Percentiles rank a stretch among this genome's conserved stretches.
Conservation (phyloP, 2,888 invertebrate genomes). For the Polydrusus cervinus region DNA sequence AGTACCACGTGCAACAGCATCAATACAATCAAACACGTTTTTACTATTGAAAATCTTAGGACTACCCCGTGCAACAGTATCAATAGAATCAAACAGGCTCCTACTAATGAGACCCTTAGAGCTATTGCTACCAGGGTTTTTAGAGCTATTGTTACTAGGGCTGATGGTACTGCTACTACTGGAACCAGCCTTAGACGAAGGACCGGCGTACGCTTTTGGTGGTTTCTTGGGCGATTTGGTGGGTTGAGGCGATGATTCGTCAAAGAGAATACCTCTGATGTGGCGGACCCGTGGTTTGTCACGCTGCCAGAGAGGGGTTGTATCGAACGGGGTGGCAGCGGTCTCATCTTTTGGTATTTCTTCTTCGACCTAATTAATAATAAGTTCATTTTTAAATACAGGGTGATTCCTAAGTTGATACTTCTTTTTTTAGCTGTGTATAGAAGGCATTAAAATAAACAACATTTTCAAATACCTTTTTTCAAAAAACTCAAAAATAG, state of each 20-base stretch:
- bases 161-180: conserved; percentile 2
- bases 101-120: neutral
- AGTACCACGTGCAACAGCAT: neutral
- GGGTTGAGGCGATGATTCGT: conserved; percentile 68
- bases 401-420: too few species aligned
- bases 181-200: neutral
- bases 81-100: conserved; percentile 63
- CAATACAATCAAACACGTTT: neutral
- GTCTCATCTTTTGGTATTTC: conserved; percentile 58
- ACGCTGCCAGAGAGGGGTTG: conserved; percentile 77
- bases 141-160: neutral
- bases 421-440: too few species aligned
- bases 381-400: too few species aligned
- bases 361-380: conserved; percentile 67
- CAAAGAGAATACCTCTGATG: conserved; percentile 76
- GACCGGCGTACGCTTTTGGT: neutral
- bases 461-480: too few species aligned
- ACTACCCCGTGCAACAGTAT: conserved; percentile 63
- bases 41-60: conserved; percentile 4
- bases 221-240: conserved; percentile 24
- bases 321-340: conserved; percentile 71
- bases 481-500: too few species aligned
- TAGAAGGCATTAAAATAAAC: too few species aligned
- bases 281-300: conserved; percentile 73
- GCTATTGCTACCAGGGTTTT: neutral